Evolutionary conservation across 2,888 invertebrate species (phyloP).

Genomic region (Tineola bisselliella): DNA sequence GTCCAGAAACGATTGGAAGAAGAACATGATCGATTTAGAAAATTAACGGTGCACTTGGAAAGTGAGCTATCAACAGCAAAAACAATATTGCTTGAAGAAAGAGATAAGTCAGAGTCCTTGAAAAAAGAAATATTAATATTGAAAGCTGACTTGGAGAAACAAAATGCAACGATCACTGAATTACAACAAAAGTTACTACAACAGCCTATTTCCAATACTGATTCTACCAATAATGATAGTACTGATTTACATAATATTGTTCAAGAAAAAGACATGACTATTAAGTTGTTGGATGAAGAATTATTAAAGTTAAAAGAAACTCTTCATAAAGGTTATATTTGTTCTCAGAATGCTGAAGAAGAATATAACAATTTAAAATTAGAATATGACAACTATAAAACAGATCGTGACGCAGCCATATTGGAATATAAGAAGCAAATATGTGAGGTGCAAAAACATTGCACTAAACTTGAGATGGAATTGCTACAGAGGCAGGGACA

Average conservation of each 20-base stretch:
- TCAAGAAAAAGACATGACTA: constrained; percentile 73
- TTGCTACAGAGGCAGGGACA: no score
- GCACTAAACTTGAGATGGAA: constrained; percentile 70
- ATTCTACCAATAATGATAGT: constrained; percentile 36
- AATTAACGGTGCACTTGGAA: constrained; percentile 75
- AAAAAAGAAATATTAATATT: constrained; percentile 68
- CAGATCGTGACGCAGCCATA: constrained; percentile 69
- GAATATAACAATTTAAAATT: constrained; percentile 74
- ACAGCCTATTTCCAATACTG: constrained; percentile 26
- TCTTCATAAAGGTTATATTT: constrained; percentile 84
- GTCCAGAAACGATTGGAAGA: constrained; percentile 81
- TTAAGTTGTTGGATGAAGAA: constrained; percentile 76
- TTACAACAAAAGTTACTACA: constrained; percentile 69
- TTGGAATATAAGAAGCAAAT: constrained; percentile 51
- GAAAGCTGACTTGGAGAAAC: constrained; percentile 69
- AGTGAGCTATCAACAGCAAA: constrained; percentile 74
- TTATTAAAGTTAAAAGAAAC: constrained; percentile 78
- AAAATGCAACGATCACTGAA: constrained; percentile 73
- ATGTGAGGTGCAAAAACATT: constrained; percentile 66
- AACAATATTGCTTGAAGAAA: constrained; percentile 77
- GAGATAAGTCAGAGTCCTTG: constrained; percentile 70
- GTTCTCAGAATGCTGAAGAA: constrained; percentile 83
- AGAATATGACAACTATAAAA: constrained; percentile 68
- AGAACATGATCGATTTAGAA: constrained; percentile 83
- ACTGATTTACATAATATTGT: constrained; percentile 70